Base-by-base conservation (phyloP, 2,113 vertebrate species). In the Entelurus aequoreus region DNA sequence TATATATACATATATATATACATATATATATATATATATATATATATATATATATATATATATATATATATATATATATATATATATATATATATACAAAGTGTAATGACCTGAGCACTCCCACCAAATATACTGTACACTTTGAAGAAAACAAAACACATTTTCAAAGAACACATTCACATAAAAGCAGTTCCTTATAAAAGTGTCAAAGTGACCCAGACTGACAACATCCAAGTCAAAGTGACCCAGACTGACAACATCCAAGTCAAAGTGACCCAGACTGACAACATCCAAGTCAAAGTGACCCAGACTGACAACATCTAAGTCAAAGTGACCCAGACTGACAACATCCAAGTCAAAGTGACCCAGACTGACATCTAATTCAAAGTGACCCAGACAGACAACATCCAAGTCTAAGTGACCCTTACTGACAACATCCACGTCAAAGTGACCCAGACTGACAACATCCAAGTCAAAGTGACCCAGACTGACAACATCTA, bases 131-230 rank as follows among this genome's bases (percentile, higher is more conserved):
- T 51, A 75, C 72, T 82, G 66, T 63, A 84, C 72, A 79, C 62
- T 67, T 65, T 54, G 44, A 75, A 52, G 64, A 71, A 71, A 58
- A 44, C 10, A 44, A 75, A 50, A 69, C 5, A 38, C 60, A 63
- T 62, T 60, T 71, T 21, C 2, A 44, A 59, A 63, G 62, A 83
- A 87, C 84, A 88, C 85, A 88, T 87, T 88, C 82, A 84, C 48
- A 76, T 66, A 68, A 65, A 83, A 81, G 74, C 80, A 69, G 74
- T 76, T 71, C 80, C 78, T 69, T 80, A 65, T 69, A 75, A 61
- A 72, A 54, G 53, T 57, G 60, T 52, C 68, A 4, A 16, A 79
- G 71, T 75, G 75, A 78, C 19, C 2, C 19, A 19, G 19, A 19
- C 19, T 19, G 19, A 19, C 19, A 19, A 19, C 19, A 19, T 19